Evolutionary conservation across 2,888 invertebrate species (phyloP).

Genomic region (Myathropa florea): DNA sequence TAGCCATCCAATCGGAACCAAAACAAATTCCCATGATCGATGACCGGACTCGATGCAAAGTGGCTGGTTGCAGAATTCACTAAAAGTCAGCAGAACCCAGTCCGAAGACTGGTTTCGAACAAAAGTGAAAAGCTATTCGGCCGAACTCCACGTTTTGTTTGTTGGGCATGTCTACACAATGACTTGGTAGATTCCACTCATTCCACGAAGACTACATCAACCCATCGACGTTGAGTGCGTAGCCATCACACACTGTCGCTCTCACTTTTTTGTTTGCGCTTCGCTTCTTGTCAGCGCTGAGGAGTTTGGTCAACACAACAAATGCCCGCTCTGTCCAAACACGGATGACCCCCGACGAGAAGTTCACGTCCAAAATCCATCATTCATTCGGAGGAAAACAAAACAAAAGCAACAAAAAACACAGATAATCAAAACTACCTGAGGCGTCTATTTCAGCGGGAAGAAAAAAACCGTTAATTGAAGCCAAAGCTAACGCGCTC

Average conservation of each 20-base stretch:
- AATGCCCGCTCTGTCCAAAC: slow-evolving; percentile 34
- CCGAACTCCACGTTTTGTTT: background rate
- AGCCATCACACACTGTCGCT: background rate
- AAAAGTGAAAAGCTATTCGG: background rate
- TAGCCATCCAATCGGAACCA: background rate
- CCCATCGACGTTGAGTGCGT: background rate
- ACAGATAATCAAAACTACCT: slow-evolving; percentile 13
- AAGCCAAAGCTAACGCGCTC: slow-evolving; percentile 31
- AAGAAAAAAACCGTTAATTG: slow-evolving; percentile 63
- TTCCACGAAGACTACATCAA: too few species aligned
- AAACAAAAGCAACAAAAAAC: slow-evolving; percentile 2
- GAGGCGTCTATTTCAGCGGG: slow-evolving; percentile 5
- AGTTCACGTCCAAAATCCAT: slow-evolving; percentile 5
- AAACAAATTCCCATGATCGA: slow-evolving; percentile 51
- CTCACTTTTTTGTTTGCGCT: background rate
- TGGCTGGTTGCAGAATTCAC: too few species aligned
- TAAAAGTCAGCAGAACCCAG: background rate
- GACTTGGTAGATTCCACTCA: background rate
- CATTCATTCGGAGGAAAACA: background rate
- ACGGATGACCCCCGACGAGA: slow-evolving; percentile 33
- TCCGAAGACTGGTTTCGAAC: background rate
- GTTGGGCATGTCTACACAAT: background rate
- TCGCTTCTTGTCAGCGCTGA: background rate
- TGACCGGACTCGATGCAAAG: background rate
- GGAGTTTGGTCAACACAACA: slow-evolving; percentile 1